Base-by-base conservation (phyloP, 35 echinoderm and acorn worm genomes). In the Diadema setosum region DNA sequence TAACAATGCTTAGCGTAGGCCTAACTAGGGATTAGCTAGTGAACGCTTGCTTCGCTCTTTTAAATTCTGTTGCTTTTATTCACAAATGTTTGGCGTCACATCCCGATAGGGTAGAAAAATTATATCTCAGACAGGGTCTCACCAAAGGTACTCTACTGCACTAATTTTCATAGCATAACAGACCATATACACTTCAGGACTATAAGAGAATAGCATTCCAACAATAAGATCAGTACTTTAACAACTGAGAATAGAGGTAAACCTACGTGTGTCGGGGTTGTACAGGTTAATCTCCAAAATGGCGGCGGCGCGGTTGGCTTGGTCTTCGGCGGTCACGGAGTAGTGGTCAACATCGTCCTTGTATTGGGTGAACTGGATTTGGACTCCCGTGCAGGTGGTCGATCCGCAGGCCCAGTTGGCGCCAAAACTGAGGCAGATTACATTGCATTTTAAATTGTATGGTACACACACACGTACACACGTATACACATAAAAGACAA, bases 191-290 rank as follows among this genome's bases (percentile, higher is more conserved):
- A 11, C 48, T n/a, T 52, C 48, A 52, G 9, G 9, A 52, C n/a
- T n/a, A 52, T 52, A 9, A 52, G 9, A 9, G n/a, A 11, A 9
- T 11, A 11, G 9, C 9, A 11, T n/a, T 11, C 48, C 48, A 52
- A 11, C 48, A 52, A 52, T 52, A 52, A 11, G 9, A 80, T 65
- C 23, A 27, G 16, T 16, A 65, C 37, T 73, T 5, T 4, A 9
- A 14, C 17, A 35, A 85, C 33, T 24, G 16, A 15, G 2, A 39
- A 48, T n/a, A 49, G 36, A 7, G 82, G 21, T n/a, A 43, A 31
- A 8, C 80, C 40, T 82, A 94, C 93, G 83, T 16, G 93, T 89
- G n/a, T 80, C 82, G 36, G 94, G 94, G 64, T 96, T 86, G 32
- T 63, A 42, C 5, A 96, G 81, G 52, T 86, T 70, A 14, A 96